These are phyloP conservation scores for Ophioderma brevispina DNA, from an alignment of 35 echinoderm and acorn worm genomes.

Conservation along the genomic window DNA sequence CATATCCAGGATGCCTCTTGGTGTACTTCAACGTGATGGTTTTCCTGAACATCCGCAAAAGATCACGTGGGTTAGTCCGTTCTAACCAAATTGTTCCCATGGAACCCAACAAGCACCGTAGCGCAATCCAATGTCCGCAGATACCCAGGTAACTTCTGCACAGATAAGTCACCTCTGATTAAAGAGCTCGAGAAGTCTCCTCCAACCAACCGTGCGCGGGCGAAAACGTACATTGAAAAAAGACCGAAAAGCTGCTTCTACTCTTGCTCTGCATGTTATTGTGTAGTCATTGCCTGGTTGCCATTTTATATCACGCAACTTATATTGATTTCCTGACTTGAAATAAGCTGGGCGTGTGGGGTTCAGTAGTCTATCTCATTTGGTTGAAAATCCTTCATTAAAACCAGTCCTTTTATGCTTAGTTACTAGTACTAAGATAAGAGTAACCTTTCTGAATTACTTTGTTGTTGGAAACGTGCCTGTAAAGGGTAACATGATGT, in stretches of 20 bases:
- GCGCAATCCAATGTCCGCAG: no score
- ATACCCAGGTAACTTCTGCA: not conserved
- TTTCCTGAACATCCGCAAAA: slow-evolving; percentile 25
- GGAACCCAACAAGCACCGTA: not conserved
- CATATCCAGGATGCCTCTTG: not conserved
- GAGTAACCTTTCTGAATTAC: no score
- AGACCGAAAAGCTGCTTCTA: slow-evolving; percentile 47
- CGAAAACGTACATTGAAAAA: not conserved
- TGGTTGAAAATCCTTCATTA: no score
- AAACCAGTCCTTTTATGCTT: no score
- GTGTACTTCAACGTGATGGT: slow-evolving; percentile 16
- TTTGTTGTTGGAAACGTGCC: no score
- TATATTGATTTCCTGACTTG: no score
- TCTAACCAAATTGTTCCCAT: not conserved
- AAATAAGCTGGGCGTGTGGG: no score
- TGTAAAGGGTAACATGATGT: no score
- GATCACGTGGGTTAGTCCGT: not conserved
- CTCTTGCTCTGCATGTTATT: slow-evolving; percentile 40
- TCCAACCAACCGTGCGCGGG: not conserved
- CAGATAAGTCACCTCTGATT: not conserved
- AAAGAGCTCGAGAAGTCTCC: not conserved
- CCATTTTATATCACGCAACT: slow-evolving; percentile 28
- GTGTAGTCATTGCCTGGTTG: slow-evolving; percentile 29
- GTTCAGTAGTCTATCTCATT: no score
- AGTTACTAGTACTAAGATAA: no score